Evolutionary conservation across 1,140 invertebrate genomes (phyloP).

Genomic region (Zophobas morio): DNA sequence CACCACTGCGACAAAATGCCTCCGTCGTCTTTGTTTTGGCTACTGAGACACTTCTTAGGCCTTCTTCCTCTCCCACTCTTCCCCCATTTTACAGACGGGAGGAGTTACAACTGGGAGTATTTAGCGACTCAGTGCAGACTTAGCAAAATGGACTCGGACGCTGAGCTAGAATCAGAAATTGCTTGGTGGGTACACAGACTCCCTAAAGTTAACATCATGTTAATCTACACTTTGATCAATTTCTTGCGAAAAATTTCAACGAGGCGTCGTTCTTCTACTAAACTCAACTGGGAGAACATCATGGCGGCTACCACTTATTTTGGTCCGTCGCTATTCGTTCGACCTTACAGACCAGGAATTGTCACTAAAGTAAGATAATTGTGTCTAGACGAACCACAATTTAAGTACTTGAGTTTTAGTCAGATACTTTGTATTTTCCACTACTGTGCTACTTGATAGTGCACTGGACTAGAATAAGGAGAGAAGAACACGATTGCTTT

Average conservation of each 20-base stretch:
- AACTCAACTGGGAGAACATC: slow-evolving; percentile 44
- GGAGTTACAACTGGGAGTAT: slow-evolving; percentile 46
- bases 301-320: slow-evolving; percentile 47
- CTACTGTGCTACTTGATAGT: slow-evolving; percentile 49
- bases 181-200: slow-evolving; percentile 41
- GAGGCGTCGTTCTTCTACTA: background rate
- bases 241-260: slow-evolving; percentile 50
- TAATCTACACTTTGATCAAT: slow-evolving; percentile 45
- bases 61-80: slow-evolving; percentile 55
- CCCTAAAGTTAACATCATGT: slow-evolving; percentile 44
- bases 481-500: background rate
- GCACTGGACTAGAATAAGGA: slow-evolving; percentile 47
- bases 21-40: slow-evolving; percentile 53
- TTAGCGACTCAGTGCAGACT: slow-evolving; percentile 46
- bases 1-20: slow-evolving; percentile 32
- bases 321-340: slow-evolving; percentile 50
- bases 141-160: slow-evolving; percentile 1
- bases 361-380: slow-evolving; percentile 30
- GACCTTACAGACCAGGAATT: slow-evolving; percentile 54
- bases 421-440: slow-evolving; percentile 33
- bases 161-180: slow-evolving; percentile 14
- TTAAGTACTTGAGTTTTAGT: slow-evolving; percentile 47
- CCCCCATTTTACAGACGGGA: slow-evolving; percentile 46
- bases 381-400: background rate
- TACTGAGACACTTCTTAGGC: slow-evolving; percentile 56